Conservation (phyloP, 35 echinoderm and acorn worm species). For the Strongylocentrotus purpuratus region DNA sequence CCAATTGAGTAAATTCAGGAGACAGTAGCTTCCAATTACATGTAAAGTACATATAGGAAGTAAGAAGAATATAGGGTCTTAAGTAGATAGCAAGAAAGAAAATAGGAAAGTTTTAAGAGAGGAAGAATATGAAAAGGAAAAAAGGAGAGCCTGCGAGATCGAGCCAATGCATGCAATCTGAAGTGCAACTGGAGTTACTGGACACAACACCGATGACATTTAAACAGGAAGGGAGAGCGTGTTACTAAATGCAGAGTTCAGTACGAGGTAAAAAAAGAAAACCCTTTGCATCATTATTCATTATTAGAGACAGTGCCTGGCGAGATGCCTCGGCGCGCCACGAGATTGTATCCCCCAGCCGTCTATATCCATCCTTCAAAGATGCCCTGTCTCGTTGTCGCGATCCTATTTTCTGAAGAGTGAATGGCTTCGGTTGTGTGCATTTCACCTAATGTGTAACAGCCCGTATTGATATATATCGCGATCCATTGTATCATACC, state of each 20-base stretch:
- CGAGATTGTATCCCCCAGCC: neutral
- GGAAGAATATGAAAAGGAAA: neutral
- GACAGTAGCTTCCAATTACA: neutral
- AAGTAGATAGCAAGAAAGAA: neutral
- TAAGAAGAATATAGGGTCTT: neutral
- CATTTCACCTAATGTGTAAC: slow-evolving; percentile 17
- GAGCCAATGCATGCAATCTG: neutral
- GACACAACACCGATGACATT: slow-evolving; percentile 9
- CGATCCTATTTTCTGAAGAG: neutral
- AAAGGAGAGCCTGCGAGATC: neutral
- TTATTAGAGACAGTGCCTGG: slow-evolving; percentile 1
- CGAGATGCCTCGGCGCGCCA: neutral
- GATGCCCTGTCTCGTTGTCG: neutral
- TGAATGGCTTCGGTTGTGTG: neutral
- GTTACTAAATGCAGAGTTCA: neutral
- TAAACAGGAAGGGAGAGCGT: neutral
- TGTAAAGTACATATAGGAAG: neutral
- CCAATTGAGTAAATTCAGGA: neutral
- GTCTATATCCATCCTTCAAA: neutral
- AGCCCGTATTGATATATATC: neutral
- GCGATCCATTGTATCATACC: neutral
- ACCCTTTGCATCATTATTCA: neutral
- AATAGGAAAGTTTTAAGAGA: neutral
- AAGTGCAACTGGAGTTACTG: neutral
- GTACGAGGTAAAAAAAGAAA: neutral